A percentile compares a stretch with the other conserved stretches of the same genome.
Conservation (phyloP, 2,113 vertebrate species). For the Andinoacara biseriatus region DNA sequence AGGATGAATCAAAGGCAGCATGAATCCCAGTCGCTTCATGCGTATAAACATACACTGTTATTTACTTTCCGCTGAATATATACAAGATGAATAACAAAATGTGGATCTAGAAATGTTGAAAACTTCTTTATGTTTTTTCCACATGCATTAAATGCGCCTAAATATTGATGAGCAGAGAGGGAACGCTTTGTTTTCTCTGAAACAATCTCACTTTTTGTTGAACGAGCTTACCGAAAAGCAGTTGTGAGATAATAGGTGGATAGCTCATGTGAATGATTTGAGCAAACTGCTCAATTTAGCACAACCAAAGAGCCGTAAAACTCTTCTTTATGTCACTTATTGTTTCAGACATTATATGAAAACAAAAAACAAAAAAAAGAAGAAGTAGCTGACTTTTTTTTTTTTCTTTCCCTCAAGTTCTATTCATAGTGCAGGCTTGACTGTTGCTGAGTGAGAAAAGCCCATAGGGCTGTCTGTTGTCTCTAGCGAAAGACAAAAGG, state of each 20-base stretch:
- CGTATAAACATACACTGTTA: constrained; percentile 6
- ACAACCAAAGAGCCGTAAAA: constrained; percentile 25
- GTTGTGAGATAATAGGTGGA: not conserved
- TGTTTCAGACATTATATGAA: constrained; percentile 11
- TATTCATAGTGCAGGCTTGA: constrained; percentile 20
- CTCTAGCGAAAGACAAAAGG: constrained; percentile 34
- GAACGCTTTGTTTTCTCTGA: not conserved
- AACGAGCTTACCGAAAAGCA: constrained; percentile 1
- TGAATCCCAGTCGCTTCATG: not conserved
- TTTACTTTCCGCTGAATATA: not conserved
- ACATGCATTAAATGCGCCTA: not conserved
- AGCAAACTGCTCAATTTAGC: constrained; percentile 23
- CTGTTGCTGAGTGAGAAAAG: constrained; percentile 35
- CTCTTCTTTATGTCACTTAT: constrained; percentile 8
- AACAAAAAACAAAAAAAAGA: not conserved
- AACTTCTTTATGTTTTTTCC: not conserved
- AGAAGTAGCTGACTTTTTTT: not conserved
- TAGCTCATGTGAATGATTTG: constrained; percentile 7
- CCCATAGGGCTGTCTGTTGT: constrained; percentile 12
- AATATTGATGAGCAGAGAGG: not conserved
- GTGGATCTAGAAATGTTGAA: not conserved
- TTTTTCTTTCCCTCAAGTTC: not conserved
- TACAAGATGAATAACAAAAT: not conserved
- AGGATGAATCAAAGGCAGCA: constrained; percentile 1
- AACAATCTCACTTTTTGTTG: not conserved